Evolutionary conservation across 2,888 invertebrate genomes (phyloP).

Genomic region (Andrena minutula): DNA sequence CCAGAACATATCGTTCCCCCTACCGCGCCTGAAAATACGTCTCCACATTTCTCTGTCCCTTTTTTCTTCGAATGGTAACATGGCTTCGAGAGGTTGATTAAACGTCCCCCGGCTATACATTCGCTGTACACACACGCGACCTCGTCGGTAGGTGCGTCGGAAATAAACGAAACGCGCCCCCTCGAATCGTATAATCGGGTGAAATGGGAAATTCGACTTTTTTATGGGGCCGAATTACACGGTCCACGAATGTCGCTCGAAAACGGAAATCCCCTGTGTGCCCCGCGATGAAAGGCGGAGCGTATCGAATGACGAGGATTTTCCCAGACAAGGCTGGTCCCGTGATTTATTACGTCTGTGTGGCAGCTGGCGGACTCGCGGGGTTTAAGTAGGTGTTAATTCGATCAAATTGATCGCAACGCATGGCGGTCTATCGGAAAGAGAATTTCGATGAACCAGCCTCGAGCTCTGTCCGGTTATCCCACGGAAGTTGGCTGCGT

Average conservation of each 20-base stretch:
- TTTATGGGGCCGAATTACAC: constrained; percentile 56
- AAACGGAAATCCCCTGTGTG: constrained; percentile 66
- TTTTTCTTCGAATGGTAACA: not conserved
- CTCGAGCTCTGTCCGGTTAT: not conserved
- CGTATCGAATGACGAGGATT: constrained; percentile 66
- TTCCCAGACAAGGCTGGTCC: constrained; percentile 54
- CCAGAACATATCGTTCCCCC: not conserved
- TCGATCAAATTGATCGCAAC: not conserved
- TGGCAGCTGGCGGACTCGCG: not conserved
- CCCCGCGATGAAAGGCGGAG: constrained; percentile 47
- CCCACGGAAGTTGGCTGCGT: not conserved
- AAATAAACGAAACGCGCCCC: constrained; percentile 16
- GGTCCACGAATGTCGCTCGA: constrained; percentile 49
- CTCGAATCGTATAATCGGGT: constrained; percentile 22
- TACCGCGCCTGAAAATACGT: not conserved
- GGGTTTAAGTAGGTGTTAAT: not conserved
- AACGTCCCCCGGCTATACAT: not conserved
- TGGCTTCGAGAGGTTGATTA: not conserved
- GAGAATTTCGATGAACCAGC: not conserved
- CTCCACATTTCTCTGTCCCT: not conserved
- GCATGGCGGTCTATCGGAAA: not conserved
- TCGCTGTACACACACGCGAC: not conserved
- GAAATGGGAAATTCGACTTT: constrained; percentile 35
- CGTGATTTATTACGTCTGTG: constrained; percentile 31
- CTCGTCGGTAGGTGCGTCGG: not conserved